phyloP scores from a whole-genome alignment of 2,888 invertebrate genomes.

The Stegophylla sp. region DNA sequence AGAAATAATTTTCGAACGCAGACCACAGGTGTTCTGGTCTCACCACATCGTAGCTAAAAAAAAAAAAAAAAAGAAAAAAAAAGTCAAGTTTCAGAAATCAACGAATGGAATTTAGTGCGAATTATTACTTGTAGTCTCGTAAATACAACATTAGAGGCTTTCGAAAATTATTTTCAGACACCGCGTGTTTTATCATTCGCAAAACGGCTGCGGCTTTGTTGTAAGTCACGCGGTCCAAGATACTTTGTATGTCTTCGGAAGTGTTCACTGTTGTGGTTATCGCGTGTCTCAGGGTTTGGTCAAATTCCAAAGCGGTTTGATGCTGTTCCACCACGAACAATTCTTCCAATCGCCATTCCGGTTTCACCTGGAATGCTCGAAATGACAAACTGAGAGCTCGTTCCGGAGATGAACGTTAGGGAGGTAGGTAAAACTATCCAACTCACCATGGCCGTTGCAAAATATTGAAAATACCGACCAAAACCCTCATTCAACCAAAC shows the following conservation, averaged over 20 bases:
- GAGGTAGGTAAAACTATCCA: too few species aligned
- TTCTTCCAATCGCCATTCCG: constrained; percentile 61
- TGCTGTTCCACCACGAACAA: constrained; percentile 64
- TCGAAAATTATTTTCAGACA: constrained; percentile 69
- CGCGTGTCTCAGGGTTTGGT: constrained; percentile 69
- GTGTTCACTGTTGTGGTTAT: constrained; percentile 70
- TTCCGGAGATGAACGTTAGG: too few species aligned
- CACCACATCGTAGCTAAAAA: constrained; percentile 1
- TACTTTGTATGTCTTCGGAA: constrained; percentile 69
- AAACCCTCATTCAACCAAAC: constrained; percentile 60
- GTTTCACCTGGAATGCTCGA: constrained; percentile 60
- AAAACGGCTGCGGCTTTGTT: constrained; percentile 73
- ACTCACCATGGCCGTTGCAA: constrained; percentile 55
- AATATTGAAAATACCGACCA: constrained; percentile 59
- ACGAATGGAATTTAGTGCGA: neutral
- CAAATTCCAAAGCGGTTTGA: constrained; percentile 67
- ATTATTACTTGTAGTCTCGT: constrained; percentile 14
- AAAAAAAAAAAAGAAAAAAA: too few species aligned
- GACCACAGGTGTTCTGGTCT: constrained; percentile 60
- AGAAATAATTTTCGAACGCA: constrained; percentile 65
- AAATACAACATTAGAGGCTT: constrained; percentile 69
- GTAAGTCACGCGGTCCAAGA: constrained; percentile 75
- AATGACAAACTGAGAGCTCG: neutral
- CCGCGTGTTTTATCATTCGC: constrained; percentile 74
- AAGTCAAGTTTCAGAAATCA: too few species aligned